phyloP scores from a whole-genome alignment of 2,113 vertebrate species.

The Ictalurus punctatus region DNA sequence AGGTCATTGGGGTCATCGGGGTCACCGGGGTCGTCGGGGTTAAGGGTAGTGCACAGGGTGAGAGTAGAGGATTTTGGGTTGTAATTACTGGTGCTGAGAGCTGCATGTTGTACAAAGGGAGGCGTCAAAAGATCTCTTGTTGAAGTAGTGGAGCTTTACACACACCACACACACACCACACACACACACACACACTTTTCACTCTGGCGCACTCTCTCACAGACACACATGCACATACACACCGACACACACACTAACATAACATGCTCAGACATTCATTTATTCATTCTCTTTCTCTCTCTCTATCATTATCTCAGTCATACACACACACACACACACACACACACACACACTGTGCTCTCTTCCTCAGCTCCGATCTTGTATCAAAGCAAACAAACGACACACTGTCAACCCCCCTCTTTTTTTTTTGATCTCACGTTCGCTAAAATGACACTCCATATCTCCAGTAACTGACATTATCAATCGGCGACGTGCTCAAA shows the following conservation, averaged over 20 bases:
- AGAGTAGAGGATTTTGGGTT: slow-evolving; percentile 36
- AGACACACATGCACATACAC: neutral
- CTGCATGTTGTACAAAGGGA: slow-evolving; percentile 38
- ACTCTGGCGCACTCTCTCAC: neutral
- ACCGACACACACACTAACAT: neutral
- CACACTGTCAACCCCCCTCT: slow-evolving; percentile 69
- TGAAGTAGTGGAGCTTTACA: slow-evolving; percentile 30
- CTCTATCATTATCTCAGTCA: slow-evolving; percentile 35
- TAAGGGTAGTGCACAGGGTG: slow-evolving; percentile 10
- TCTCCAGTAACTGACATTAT: slow-evolving; percentile 79
- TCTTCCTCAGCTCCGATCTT: slow-evolving; percentile 70
- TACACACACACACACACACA: slow-evolving; percentile 34
- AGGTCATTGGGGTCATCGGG: neutral
- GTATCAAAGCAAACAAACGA: slow-evolving; percentile 84
- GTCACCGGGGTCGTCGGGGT: neutral
- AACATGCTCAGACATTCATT: slow-evolving; percentile 17
- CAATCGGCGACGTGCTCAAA: slow-evolving; percentile 74
- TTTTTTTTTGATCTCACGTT: slow-evolving; percentile 70
- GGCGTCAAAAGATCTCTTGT: slow-evolving; percentile 44
- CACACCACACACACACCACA: slow-evolving; percentile 36
- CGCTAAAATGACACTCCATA: slow-evolving; percentile 79
- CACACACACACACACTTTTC: slow-evolving; percentile 33
- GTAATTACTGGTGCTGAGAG: slow-evolving; percentile 43
- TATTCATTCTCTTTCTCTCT: slow-evolving; percentile 19
- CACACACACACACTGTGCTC: slow-evolving; percentile 48